Evolutionary conservation across 37 sponge, comb jelly and placozoan species (phyloP), one percentile per base, ranked within the genome.

Genomic region (Crambe crambe): DNA sequence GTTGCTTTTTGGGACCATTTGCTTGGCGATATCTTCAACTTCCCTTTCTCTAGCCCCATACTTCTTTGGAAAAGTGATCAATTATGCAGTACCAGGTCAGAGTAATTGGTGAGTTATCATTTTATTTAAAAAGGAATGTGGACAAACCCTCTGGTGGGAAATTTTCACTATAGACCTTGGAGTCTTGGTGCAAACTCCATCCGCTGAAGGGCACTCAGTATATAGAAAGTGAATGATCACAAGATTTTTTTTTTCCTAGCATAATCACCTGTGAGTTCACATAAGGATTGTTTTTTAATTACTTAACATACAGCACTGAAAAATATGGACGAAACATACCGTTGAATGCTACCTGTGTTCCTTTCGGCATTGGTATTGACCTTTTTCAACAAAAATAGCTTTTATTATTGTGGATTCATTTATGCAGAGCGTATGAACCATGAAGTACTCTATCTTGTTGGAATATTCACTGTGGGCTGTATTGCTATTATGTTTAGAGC

Each of bases 31-130:
- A 1, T 76, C 89, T 20, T 72, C 82, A 35, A 81, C 69, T 1
- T 17, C 73, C 18, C 47, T 51, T 18, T 80, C 86, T 15, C 58
- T 87, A 32, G 87, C 89, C 36, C 95, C 95, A 12, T 83, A 70
- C 38, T 73, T 87, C 78, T 94, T 94, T 80, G 95, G 91, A 0
- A 39, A 80, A 23, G 95, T 94, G 27, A 87, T 94, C 58, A 78
- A 90, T 56, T 64, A 62, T 57, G 77, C 95, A 23, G 23, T 80
- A 0, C 81, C 84, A 2, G 68, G 63, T 62, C 63, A 62, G 15
- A 23, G 6, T 62, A 23, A 62, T 20, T 62, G 63, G 30, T 30
- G 15, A 62, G 15, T 18, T n/a, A n/a, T n/a, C n/a, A n/a, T n/a
- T n/a, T n/a, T n/a, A n/a, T n/a, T n/a, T n/a, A n/a, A n/a, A n/a